Conservation (phyloP, 2,888 invertebrate genomes). For the Emmelina monodactyla region DNA sequence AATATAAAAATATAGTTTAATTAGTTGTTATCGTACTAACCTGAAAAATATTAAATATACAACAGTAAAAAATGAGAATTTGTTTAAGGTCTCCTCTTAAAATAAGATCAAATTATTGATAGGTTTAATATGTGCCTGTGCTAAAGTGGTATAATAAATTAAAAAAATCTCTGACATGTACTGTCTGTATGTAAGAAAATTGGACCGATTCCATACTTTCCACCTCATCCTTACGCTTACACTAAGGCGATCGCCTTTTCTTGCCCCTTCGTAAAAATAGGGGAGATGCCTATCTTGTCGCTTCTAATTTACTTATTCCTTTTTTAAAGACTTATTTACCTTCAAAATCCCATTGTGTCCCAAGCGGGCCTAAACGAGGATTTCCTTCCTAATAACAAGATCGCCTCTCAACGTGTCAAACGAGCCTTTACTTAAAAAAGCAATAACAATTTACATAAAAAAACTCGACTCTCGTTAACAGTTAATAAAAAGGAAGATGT, state of each 20-base stretch:
- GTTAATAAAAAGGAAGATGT: constrained; percentile 62
- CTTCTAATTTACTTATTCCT: constrained; percentile 83
- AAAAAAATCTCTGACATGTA: too few species aligned
- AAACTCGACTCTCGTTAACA: constrained; percentile 62
- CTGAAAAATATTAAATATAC: too few species aligned
- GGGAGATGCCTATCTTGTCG: constrained; percentile 80
- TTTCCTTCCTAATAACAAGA: constrained; percentile 46
- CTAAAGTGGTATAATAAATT: too few species aligned
- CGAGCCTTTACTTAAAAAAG: constrained; percentile 61
- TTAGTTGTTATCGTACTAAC: too few species aligned
- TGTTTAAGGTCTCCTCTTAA: too few species aligned
- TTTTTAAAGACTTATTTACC: constrained; percentile 79
- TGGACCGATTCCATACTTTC: constrained; percentile 27
- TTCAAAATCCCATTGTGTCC: constrained; percentile 66
- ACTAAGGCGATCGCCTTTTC: constrained; percentile 59
- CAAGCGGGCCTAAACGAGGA: constrained; percentile 42
- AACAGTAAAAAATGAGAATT: too few species aligned
- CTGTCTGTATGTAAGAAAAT: too few species aligned
- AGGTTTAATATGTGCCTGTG: too few species aligned
- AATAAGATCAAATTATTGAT: too few species aligned
- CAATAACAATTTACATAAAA: constrained; percentile 67
- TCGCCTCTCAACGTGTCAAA: constrained; percentile 56
- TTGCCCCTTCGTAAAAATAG: constrained; percentile 62
- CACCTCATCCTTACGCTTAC: constrained; percentile 25
- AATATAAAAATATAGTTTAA: too few species aligned